phyloP scores from a whole-genome alignment of 2,113 vertebrate species.

The Chaetorhynchus papuensis region DNA sequence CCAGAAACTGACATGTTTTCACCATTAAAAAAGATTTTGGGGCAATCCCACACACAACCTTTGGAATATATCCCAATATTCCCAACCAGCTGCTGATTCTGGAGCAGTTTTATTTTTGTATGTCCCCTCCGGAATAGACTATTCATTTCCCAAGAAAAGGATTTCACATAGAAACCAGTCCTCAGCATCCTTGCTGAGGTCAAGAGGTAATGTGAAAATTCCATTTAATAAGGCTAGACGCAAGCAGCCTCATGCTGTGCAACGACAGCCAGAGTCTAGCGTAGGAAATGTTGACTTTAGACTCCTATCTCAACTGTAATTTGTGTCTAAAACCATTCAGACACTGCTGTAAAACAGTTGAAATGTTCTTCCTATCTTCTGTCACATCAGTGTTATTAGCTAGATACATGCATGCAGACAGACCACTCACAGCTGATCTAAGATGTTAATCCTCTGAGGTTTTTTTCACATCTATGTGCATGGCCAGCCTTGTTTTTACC shows the following conservation, averaged over 20 bases:
- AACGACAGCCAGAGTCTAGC: background rate
- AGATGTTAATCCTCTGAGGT: background rate
- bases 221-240: background rate
- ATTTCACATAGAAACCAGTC: background rate
- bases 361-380: background rate
- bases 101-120: background rate
- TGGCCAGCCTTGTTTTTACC: background rate
- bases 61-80: background rate
- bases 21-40: background rate
- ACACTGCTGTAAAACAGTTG: background rate
- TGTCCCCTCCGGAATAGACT: background rate
- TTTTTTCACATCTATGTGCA: constrained; percentile 9
- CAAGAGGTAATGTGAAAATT: background rate
- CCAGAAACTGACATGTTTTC: background rate
- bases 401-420: background rate
- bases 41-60: background rate
- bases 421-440: background rate
- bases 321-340: background rate
- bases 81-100: background rate
- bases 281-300: background rate
- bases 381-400: background rate
- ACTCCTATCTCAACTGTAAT: background rate
- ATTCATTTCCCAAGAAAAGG: background rate
- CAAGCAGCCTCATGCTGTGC: background rate
- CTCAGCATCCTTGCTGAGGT: background rate